Percentiles rank a stretch among this genome's conserved stretches.
These are phyloP conservation scores for Aptenodytes patagonicus DNA, from an alignment of 2,113 vertebrate genomes.

Conservation along the genomic window DNA sequence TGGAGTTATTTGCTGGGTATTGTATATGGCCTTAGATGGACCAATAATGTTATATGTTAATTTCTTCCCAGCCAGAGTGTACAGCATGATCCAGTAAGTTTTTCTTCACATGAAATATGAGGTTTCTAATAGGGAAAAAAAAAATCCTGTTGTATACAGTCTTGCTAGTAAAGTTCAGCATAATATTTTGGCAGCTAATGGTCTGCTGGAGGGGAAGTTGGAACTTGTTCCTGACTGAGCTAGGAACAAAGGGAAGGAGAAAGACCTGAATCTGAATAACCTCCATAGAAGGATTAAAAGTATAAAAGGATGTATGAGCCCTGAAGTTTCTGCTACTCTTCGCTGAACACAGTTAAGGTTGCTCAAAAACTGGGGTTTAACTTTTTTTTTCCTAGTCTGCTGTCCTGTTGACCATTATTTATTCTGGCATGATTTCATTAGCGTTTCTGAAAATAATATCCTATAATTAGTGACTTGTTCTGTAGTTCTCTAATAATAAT, in stretches of 20 bases:
- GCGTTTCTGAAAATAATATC: background rate
- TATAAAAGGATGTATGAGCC: background rate
- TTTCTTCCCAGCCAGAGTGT: background rate
- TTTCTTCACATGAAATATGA: background rate
- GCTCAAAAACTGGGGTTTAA: background rate
- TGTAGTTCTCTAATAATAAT: background rate
- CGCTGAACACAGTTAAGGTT: background rate
- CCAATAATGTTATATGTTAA: background rate
- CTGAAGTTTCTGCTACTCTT: background rate
- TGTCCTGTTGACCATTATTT: background rate
- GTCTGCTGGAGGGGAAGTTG: background rate
- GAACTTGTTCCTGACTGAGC: background rate
- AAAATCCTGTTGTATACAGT: background rate
- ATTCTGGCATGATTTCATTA: background rate
- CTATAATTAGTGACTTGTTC: background rate
- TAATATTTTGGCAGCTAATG: background rate
- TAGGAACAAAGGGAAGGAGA: background rate
- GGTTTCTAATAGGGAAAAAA: background rate
- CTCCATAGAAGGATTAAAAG: background rate
- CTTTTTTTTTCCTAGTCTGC: background rate
- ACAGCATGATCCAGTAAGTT: background rate
- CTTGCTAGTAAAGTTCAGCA: background rate
- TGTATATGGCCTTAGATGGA: background rate
- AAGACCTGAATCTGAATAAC: background rate
- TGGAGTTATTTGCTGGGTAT: background rate